Evolutionary conservation across 1,140 invertebrate genomes (phyloP).

Genomic region (Drosophila kohkoa): DNA sequence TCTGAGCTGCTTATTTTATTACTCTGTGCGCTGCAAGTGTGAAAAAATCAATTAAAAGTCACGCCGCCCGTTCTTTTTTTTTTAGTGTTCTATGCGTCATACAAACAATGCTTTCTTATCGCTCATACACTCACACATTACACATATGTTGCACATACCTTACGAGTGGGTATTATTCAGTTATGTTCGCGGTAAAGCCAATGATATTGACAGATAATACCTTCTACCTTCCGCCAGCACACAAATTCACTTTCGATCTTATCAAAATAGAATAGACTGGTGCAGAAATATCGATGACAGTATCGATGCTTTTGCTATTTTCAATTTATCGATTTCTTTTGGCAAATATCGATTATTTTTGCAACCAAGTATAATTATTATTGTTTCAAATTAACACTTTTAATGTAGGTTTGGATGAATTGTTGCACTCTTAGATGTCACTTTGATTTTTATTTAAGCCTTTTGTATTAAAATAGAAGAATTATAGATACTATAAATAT

Average conservation of each 20-base stretch:
- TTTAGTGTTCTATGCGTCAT: conserved; percentile 59
- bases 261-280: conserved; percentile 2
- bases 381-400: no score
- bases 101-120: conserved; percentile 54
- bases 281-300: no score
- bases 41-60: conserved; percentile 73
- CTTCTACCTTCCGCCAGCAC: neutral
- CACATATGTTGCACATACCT: conserved; percentile 1
- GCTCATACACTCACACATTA: neutral
- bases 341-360: no score
- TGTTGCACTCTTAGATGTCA: no score
- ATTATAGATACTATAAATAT: no score
- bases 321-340: neutral
- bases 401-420: no score
- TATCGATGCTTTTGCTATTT: no score
- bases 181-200: neutral
- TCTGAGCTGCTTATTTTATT: neutral
- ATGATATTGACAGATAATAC: neutral
- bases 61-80: conserved; percentile 15
- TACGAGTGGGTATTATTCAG: neutral
- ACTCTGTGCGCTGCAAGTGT: conserved; percentile 27
- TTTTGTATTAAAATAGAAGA: no score
- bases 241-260: conserved; percentile 15
- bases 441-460: no score
- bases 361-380: no score